phyloP scores from a whole-genome alignment of 2,113 vertebrate species.

The Isichthys henryi region DNA sequence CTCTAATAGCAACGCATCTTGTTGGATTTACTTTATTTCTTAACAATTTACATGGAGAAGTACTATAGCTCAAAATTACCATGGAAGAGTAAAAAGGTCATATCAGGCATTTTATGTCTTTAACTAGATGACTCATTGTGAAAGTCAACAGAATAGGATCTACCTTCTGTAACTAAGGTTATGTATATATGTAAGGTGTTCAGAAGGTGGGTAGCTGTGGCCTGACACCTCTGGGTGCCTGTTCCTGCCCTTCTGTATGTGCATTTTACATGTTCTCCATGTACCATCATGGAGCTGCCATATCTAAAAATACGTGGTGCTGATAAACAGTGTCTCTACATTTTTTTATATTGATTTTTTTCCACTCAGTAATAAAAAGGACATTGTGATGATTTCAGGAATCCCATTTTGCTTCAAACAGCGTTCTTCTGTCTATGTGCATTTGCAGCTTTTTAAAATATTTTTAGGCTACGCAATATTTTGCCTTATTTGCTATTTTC shows the following conservation, averaged over 20 bases:
- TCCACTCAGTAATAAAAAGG: not conserved
- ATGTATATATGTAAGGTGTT: not conserved
- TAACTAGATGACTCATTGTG: not conserved
- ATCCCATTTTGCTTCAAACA: not conserved
- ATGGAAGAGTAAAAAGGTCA: not conserved
- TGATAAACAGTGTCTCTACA: not conserved
- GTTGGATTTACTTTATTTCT: not conserved
- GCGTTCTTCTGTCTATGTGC: not conserved
- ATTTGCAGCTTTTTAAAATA: not conserved
- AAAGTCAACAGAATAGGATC: not conserved
- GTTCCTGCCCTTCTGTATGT: not conserved
- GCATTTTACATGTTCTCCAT: not conserved
- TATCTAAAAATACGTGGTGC: not conserved
- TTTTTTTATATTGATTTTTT: not conserved
- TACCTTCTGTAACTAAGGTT: not conserved
- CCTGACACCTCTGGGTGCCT: not conserved
- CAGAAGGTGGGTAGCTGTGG: not conserved
- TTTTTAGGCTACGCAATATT: not conserved
- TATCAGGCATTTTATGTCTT: not conserved
- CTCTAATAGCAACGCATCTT: not conserved
- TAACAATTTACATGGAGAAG: not conserved
- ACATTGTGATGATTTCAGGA: not conserved
- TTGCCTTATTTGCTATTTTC: slow-evolving; percentile 3
- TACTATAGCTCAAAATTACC: not conserved
- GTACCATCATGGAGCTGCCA: not conserved